Base-by-base conservation (phyloP, 2,888 invertebrate species). In the Crossocerus cetratus region DNA sequence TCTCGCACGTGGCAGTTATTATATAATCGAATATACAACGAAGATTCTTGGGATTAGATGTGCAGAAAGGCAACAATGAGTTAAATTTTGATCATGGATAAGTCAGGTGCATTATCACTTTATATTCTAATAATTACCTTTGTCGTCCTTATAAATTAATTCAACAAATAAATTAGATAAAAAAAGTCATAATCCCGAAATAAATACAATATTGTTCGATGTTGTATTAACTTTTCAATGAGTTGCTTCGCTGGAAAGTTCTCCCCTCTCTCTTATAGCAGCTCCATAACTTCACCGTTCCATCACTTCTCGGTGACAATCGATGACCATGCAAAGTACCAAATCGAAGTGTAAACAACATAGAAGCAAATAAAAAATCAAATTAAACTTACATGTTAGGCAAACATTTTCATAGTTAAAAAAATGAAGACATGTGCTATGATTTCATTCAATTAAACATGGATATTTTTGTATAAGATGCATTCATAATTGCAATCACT, bases 281-380 rank as follows among this genome's bases (percentile, higher is more conserved):
- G 82, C 82, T 90, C 90, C 90, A 90, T 59, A 90, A 84, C 78
- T 84, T 86, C 80, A 90, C 87, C 55, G 88, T 89, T 80, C 89
- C 90, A 82, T 90, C 90, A 80, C 90, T 90, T 87, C 84, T 76
- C 73, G 83, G 77, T 62, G 83, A 80, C 77, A 85, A 72, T 49
- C 49, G 84, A 83, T 81, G 86, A 86, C 87, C 90, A 90, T 90
- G 89, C 90, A 89, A 90, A 87, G 89, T 87, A 89, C 86, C 84
- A 89, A 87, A 86, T 85, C 81, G 84, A 81, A 86, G 84, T 83
- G 85, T 88, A 87, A 86, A 87, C 83, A 87, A 84, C 83, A 86
- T 84, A 83, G 82, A 84, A 83, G 85, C 84, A 85, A 85, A 85
- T 76, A 82, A 86, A 82, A 69, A 73, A 79, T 68, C 72, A 78